Conservation (phyloP, 2,888 invertebrate genomes). For the Erebia epiphron region DNA sequence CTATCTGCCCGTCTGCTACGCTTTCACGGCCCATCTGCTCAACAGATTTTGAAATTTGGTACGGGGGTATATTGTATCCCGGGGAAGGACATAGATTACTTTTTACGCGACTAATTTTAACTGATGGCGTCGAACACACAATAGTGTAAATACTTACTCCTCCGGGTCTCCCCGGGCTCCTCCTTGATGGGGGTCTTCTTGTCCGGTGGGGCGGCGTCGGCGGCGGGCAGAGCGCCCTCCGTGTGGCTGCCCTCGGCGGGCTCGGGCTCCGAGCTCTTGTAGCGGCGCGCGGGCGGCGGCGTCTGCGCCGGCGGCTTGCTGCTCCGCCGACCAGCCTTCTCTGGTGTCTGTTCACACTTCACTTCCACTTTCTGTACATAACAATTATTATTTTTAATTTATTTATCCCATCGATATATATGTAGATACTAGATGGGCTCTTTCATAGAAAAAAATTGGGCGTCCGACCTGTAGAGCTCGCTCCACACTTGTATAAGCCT, state of each 20-base stretch:
- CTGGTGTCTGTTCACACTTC: conserved; percentile 72
- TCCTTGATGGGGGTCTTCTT: conserved; percentile 60
- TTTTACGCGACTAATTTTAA: too few species aligned
- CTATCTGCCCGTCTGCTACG: too few species aligned
- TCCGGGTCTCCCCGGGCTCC: conserved; percentile 61
- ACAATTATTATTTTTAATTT: neutral
- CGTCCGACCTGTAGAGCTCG: too few species aligned
- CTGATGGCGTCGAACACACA: too few species aligned
- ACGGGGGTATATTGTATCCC: too few species aligned
- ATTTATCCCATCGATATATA: too few species aligned
- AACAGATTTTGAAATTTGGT: too few species aligned
- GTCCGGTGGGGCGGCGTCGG: conserved; percentile 40
- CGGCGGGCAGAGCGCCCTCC: conserved; percentile 61
- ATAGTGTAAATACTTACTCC: conserved; percentile 58
- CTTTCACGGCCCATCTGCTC: too few species aligned
- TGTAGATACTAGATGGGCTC: too few species aligned
- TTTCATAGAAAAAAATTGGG: too few species aligned
- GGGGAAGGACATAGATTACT: too few species aligned
- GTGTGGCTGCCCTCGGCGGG: conserved; percentile 68
- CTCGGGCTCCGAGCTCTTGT: conserved; percentile 65
- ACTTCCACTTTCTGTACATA: conserved; percentile 74
- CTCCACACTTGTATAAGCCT: too few species aligned
- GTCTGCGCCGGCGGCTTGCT: conserved; percentile 65
- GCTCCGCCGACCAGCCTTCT: conserved; percentile 64
- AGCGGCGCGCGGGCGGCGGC: conserved; percentile 66